phyloP scores from a whole-genome alignment of 2,113 vertebrate genomes.

The Formicarius rufipectus region DNA sequence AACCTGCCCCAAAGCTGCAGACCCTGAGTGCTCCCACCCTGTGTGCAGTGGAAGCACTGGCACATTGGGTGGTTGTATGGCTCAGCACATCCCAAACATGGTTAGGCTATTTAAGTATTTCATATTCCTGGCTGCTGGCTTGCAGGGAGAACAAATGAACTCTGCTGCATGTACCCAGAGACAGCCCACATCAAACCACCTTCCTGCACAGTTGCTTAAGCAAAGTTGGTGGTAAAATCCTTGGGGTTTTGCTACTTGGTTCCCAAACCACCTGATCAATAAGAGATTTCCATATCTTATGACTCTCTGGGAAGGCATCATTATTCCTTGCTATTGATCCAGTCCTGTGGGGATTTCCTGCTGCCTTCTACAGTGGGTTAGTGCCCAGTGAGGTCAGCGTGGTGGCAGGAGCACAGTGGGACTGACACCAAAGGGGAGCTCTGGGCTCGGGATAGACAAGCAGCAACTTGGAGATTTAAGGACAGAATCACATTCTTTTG shows the following conservation, averaged over 20 bases:
- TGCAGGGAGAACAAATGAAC: conserved; percentile 35
- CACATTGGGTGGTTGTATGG: neutral
- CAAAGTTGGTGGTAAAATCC: neutral
- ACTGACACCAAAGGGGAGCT: neutral
- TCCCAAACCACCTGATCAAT: neutral
- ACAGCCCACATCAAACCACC: conserved; percentile 21
- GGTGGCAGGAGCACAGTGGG: neutral
- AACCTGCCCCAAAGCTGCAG: neutral
- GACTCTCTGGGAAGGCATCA: neutral
- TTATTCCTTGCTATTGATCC: neutral
- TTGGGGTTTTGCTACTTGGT: neutral
- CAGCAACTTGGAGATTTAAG: fast-evolving
- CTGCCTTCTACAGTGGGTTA: too few species aligned
- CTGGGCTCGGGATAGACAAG: fast-evolving
- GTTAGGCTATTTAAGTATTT: conserved; percentile 43
- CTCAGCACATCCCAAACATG: neutral
- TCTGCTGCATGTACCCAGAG: conserved; percentile 43
- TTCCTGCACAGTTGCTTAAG: neutral
- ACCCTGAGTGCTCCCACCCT: fast-evolving
- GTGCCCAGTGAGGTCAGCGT: fast-evolving
- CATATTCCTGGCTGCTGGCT: conserved; percentile 29
- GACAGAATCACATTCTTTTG: fast-evolving
- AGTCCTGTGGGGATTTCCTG: fast-evolving
- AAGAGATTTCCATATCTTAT: neutral
- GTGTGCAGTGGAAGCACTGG: fast-evolving